Evolutionary conservation across 2,888 invertebrate species (phyloP).

Genomic region (Diarsia brunnea): DNA sequence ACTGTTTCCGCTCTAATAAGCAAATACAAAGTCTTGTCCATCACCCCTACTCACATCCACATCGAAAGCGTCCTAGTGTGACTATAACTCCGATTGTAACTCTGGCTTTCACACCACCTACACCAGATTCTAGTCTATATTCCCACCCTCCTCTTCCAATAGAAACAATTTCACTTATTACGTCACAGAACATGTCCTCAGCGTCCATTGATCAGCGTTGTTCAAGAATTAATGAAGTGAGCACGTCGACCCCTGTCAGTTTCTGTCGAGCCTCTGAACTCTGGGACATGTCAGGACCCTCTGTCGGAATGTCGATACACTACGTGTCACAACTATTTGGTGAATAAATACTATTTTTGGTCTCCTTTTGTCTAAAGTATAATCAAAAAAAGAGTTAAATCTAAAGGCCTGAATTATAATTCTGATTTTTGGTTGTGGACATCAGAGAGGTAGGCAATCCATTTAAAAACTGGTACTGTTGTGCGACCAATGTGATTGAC

Average conservation of each 20-base stretch:
- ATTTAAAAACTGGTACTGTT: not conserved
- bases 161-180: constrained; percentile 61
- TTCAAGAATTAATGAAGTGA: constrained; percentile 90
- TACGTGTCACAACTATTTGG: constrained; percentile 77
- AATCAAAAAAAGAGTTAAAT: not conserved
- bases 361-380: not conserved
- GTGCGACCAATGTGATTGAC: not conserved
- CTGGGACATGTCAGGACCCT: constrained; percentile 67
- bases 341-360: constrained; percentile 46
- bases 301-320: constrained; percentile 85
- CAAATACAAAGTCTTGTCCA: not conserved
- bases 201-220: constrained; percentile 83
- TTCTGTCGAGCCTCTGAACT: constrained; percentile 77
- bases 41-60: no score
- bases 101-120: not conserved
- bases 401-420: not conserved
- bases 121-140: constrained; percentile 6
- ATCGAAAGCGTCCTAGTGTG: not conserved
- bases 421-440: not conserved
- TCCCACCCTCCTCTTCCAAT: constrained; percentile 2
- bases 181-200: constrained; percentile 67
- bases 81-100: not conserved
- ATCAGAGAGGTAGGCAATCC: not conserved
- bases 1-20: not conserved
- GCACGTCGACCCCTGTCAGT: constrained; percentile 89